Evolutionary conservation across 2,797 vertebrate species (phyloP).

Genomic region (Ptychobarbus kaznakovi): DNA sequence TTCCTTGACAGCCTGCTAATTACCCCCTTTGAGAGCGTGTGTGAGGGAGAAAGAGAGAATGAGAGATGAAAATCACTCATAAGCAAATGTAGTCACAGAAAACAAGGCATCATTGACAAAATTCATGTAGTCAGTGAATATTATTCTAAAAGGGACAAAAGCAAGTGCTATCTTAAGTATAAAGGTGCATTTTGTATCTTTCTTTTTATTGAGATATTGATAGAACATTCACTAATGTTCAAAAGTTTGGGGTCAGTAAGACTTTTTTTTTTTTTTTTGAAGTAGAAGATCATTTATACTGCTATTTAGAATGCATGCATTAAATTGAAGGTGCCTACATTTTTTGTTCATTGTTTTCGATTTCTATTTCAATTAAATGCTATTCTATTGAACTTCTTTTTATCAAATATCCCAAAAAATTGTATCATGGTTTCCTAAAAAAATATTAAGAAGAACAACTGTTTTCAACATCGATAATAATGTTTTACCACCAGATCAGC

Average conservation of each 20-base stretch:
- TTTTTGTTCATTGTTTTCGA: neutral
- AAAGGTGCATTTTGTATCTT: neutral
- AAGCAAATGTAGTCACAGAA: constrained; percentile 39
- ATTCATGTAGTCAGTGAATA: neutral
- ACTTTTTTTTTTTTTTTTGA: neutral
- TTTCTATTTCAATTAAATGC: neutral
- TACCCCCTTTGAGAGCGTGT: constrained; percentile 61
- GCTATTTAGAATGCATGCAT: neutral
- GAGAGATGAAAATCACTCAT: constrained; percentile 39
- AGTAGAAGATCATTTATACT: neutral
- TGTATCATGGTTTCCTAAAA: neutral
- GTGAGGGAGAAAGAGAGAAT: constrained; percentile 33
- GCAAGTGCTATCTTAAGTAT: neutral
- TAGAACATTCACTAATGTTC: neutral
- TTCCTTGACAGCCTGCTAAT: constrained; percentile 79
- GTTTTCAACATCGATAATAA: neutral
- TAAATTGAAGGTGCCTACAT: neutral
- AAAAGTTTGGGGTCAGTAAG: neutral
- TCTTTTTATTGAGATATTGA: neutral
- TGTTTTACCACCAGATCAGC: neutral
- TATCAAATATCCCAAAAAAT: neutral
- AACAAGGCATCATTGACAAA: constrained; percentile 1
- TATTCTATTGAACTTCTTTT: neutral
- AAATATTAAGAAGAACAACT: neutral
- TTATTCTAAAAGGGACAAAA: neutral